Base-by-base conservation (phyloP, 2,113 vertebrate species). In the Lycocorax pyrrhopterus region DNA sequence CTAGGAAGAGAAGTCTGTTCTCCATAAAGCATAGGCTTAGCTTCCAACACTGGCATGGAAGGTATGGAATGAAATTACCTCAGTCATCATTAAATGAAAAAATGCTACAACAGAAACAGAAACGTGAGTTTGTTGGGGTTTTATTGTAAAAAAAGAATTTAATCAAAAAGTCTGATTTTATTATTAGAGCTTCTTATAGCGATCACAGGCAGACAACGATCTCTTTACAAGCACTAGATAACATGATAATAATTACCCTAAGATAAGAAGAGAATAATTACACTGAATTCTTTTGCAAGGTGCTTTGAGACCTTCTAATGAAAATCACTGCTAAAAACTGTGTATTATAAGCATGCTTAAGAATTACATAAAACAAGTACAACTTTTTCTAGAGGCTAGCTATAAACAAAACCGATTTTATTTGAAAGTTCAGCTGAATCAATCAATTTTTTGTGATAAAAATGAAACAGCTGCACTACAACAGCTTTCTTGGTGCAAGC, bases 241-340 rank as follows among this genome's bases (percentile, higher is more conserved):
- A 63, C 66, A 76, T 58, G 58, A 59, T 63, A 91, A 93, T 84
- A 93, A 93, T 93, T 89, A 87, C 56, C 44, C 62, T 53, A 68
- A 90, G 75, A 90, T 85, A 96, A 92, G 77, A 88, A 47, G 37
- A 49, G 35, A 84, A 91, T 87, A 93, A 95, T 87, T 76, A 91
- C 84, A 75, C 19, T 49, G 71, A 90, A 93, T 87, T 90, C 15
- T 89, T 96, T n/a, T 49, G 71, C 87, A 82, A 87, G 84, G 85
- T 78, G 74, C 67, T 93, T 90, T 87, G 78, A 95, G 85, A 85
- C 44, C 17, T 68, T 82, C 49, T 73, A 85, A 82, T 49, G 49
- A 64, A 89, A 93, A 82, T 58, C n/a, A 64, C 60, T 73, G 32
- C 44, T 83, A 90, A 94, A 94, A 85, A 25, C 78, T 91, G 37